Base-by-base conservation (phyloP, 2,888 invertebrate genomes). In the Agapostemon virescens region DNA sequence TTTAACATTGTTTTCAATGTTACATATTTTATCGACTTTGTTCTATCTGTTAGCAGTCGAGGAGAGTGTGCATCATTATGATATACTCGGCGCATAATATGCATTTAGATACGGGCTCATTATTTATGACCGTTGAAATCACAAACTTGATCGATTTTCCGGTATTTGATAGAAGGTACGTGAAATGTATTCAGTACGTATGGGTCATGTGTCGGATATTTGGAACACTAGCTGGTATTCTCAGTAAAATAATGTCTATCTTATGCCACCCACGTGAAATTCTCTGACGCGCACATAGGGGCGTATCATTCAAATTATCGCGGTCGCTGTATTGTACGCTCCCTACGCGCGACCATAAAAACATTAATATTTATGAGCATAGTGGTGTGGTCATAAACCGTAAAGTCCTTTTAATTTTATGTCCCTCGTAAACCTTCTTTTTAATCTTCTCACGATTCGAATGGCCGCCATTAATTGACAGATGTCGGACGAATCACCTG, bases 381-480 rank as follows among this genome's bases (percentile, higher is more conserved):
- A 49, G 52, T 64, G 72, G 78, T 75, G 33, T 17, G 36, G n/a
- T n/a, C 83, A 79, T 88, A 85, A 88, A 85, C 77, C 77, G 33
- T n/a, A 33, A 63, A 80, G 80, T 85, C 82, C 82, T 84, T 88
- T 88, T 86, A 86, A 88, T 86, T 89, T 87, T 84, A 89, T 81
- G 82, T 78, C 76, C 45, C 67, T 77, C 79, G 79, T 88, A 86
- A 88, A 88, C 77, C 69, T 66, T 45, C 63, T 74, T 72, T 84
- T 77, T 77, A 68, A 79, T 75, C 73, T 66, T 36, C 52, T 38
- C 36, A 11, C 61, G 20, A 7, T 26, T 49, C n/a, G 49, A 20
- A n/a, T 15, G 9, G 45, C 55, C 38, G 23, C 38, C 33, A 36
- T 70, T 69, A 70, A 61, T 73, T 73, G 68, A 61, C 58, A n/a